phyloP scores from a whole-genome alignment of 2,113 vertebrate species.

The Cranoglanis bouderius region DNA sequence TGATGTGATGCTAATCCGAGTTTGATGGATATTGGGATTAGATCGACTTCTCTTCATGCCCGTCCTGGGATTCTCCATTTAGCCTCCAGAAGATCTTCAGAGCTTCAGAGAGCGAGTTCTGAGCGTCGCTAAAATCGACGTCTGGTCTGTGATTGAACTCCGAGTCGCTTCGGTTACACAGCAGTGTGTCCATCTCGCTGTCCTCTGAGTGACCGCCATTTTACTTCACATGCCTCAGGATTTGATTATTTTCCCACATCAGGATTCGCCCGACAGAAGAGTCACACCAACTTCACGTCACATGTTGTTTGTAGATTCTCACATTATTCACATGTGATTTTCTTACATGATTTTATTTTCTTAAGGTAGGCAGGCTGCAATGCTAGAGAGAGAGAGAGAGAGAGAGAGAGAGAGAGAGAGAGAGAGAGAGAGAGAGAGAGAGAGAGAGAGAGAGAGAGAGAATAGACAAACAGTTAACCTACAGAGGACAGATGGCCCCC shows the following conservation, averaged over 20 bases:
- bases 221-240: neutral
- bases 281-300: neutral
- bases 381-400: no score
- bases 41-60: neutral
- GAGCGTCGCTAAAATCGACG: neutral
- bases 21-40: constrained; percentile 6
- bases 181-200: neutral
- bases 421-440: no score
- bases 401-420: no score
- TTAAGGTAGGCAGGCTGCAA: no score
- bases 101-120: neutral
- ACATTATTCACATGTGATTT: neutral
- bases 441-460: no score
- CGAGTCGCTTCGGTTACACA: neutral
- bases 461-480: no score
- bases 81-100: constrained; percentile 2
- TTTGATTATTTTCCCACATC: neutral
- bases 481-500: no score
- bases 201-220: neutral
- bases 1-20: neutral
- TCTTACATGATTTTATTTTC: no score
- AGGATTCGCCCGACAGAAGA: neutral
- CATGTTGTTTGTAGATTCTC: no score
- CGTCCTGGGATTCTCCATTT: constrained; percentile 8
- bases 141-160: neutral